Evolutionary conservation across 2,113 vertebrate genomes (phyloP).

Genomic region (Hemichromis elongatus): DNA sequence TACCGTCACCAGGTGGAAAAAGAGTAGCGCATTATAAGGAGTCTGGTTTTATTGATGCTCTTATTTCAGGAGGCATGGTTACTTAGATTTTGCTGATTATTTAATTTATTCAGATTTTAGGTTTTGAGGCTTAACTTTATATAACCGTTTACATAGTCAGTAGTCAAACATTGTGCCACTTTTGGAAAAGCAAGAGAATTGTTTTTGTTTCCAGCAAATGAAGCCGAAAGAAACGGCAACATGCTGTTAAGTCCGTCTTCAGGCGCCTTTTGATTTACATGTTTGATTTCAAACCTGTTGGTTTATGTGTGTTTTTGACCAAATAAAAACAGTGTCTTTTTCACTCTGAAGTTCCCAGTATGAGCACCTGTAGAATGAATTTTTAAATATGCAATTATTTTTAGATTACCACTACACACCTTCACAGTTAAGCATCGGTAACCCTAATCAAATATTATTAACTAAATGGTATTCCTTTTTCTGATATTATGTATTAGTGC

Average conservation of each 20-base stretch:
- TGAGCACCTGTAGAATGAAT: not conserved
- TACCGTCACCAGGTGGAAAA: not conserved
- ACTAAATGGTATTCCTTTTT: constrained; percentile 13
- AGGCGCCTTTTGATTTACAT: not conserved
- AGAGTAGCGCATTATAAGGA: not conserved
- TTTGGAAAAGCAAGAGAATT: not conserved
- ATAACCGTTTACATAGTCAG: not conserved
- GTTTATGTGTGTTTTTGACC: not conserved
- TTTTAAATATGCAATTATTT: not conserved
- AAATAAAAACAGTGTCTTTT: not conserved
- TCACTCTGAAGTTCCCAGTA: not conserved
- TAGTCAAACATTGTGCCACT: not conserved
- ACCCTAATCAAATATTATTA: constrained; percentile 18
- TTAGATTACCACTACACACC: not conserved
- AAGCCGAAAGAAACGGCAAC: not conserved
- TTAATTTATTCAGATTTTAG: not conserved
- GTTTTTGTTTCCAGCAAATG: not conserved
- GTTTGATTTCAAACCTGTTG: not conserved
- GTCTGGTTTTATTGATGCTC: not conserved
- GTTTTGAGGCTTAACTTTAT: not conserved
- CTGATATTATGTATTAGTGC: constrained; percentile 1
- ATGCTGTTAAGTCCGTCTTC: not conserved
- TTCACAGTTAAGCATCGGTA: not conserved
- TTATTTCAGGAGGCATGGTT: not conserved
- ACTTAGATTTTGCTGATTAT: not conserved